Base-by-base conservation (phyloP, 2,113 vertebrate genomes). In the Drymodes brunneopygia region DNA sequence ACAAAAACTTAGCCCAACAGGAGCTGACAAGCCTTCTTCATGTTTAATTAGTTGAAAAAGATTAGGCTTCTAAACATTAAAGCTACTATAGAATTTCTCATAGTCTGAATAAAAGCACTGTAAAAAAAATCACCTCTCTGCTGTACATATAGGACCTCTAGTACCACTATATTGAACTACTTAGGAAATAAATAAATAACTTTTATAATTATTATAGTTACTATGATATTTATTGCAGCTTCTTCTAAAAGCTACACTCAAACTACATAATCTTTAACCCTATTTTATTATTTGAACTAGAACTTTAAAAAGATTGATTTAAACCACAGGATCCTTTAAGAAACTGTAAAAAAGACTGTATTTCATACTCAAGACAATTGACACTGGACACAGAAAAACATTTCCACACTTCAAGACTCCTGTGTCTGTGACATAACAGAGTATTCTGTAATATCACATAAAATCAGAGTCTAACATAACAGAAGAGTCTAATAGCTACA, bases 141-240 rank as follows among this genome's bases (percentile, higher is more conserved):
- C 45, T 47, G 12, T 12, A 28, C 0, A 3, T 17, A 20, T 0
- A 35, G 24, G 25, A 71, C 4, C 10, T 77, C 50, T 27, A 44
- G 9, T 58, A 78, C 78, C 72, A 66, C 19, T 84, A 8, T 15
- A 81, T 5, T 62, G 36, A 84, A 50, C 19, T 28, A 75, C 10
- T 58, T 44, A 79, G 44, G 33, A 81, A 65, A 81, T 15, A 81
- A 78, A 40, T 16, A 42, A 45, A 4, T 1, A 75, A 35, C 33
- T 35, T 82, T 10, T 47, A 53, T 21, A 25, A n/a, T 25, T 71
- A 51, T 35, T 51, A 42, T 7, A 24, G 7, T 36, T 67, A 54
- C 27, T 53, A 21, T 40, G 8, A 35, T 18, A 69, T 61, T 75
- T 75, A 61, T 62, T 48, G 64, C 23, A 54, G 62, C 62, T 54